These are phyloP conservation scores for Cosmopolites sordidus DNA, from an alignment of 2,888 invertebrate genomes.

Conservation along the genomic window DNA sequence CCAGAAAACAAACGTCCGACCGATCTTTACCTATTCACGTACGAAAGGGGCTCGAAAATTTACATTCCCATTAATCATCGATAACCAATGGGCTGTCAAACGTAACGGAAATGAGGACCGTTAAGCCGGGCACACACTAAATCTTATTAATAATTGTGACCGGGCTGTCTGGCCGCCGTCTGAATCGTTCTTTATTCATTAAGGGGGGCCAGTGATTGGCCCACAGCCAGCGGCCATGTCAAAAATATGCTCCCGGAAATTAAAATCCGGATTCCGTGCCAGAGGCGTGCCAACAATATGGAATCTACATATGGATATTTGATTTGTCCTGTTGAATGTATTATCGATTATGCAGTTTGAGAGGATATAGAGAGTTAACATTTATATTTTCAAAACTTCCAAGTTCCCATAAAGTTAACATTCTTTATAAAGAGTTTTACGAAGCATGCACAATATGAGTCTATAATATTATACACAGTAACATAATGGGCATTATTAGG, in stretches of 20 bases:
- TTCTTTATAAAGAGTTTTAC: too few species aligned
- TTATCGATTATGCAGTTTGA: too few species aligned
- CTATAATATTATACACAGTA: too few species aligned
- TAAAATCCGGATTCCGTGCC: conserved; percentile 12
- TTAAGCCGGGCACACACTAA: conserved; percentile 34
- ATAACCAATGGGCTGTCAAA: conserved; percentile 28
- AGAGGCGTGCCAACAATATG: background rate
- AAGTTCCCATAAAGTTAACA: too few species aligned
- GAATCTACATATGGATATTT: background rate
- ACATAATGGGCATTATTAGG: too few species aligned
- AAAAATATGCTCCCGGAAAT: conserved; percentile 25
- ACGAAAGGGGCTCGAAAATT: conserved; percentile 10
- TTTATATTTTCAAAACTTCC: too few species aligned
- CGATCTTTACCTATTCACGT: conserved; percentile 9
- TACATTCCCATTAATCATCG: conserved; percentile 23
- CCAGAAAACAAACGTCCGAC: conserved; percentile 9
- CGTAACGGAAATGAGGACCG: conserved; percentile 35
- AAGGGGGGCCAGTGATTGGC: conserved; percentile 23
- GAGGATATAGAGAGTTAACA: too few species aligned
- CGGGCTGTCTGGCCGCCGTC: conserved; percentile 11
- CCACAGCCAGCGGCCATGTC: conserved; percentile 25
- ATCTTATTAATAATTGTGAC: conserved; percentile 37
- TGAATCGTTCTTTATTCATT: conserved; percentile 25
- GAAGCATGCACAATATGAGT: too few species aligned
- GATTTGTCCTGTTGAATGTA: background rate